Base-by-base conservation (phyloP, 2,113 vertebrate species). In the Prochilodus magdalenae region DNA sequence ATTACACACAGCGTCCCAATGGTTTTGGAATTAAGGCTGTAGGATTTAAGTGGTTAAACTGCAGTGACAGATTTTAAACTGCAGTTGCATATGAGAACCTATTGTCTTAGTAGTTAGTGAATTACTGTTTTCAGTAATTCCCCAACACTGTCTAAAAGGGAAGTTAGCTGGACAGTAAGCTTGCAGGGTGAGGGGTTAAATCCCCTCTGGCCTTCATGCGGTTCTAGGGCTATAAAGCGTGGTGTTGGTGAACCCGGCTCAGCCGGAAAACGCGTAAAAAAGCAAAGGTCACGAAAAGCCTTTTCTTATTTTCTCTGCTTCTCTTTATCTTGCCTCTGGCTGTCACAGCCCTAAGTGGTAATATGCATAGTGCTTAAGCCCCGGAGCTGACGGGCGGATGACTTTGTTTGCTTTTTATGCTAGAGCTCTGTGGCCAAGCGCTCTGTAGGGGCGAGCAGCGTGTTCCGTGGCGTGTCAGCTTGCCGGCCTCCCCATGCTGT, bases 311-410 rank as follows among this genome's bases (percentile, higher is more conserved):
- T 69, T 40, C 75, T 44, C 27, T n/a, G 73, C 55, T 6, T 24
- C 53, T 33, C 27, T 55, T 14, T 26, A 55, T 26, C 69, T 30
- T 15, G 24, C 30, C 20, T 18, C 30, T 8, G 63, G n/a, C 51
- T 57, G 57, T 79, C 49, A 15, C 53, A 7, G 40, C 22, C 4
- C 63, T 80, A 62, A 80, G 60, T 62, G 20, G 20, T 49, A 72
- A 51, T 63, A n/a, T 24, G 55, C 49, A 12, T 20, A 47, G 8
- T 36, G 33, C 73, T 51, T 55, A 51, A 67, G 22, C 15, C 1
- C 14, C 11, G 20, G 30, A 60, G 49, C 26, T 30, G 36, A 47
- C 62, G 78, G 78, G 27, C 16, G 22, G 30, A 69, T 69, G 3
- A 22, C 22, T 60, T 26, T 53, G 12, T 67, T 51, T 55, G 47